phyloP scores from a whole-genome alignment of 2,113 vertebrate genomes.

The Syngnathus scovelli region DNA sequence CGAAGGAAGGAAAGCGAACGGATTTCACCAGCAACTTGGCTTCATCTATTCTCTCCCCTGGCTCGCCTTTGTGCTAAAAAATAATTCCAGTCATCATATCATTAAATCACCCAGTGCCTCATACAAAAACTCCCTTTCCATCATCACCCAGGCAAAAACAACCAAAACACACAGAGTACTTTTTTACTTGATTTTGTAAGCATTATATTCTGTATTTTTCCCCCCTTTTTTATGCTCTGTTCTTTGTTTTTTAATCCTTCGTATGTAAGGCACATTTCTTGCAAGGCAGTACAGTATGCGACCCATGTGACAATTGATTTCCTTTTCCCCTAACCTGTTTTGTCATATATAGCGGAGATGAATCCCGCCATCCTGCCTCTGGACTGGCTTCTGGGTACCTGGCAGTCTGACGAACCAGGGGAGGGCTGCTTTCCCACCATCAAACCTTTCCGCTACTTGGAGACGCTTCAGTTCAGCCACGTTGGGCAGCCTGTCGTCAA shows the following conservation, averaged over 20 bases:
- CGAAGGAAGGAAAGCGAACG: constrained; percentile 39
- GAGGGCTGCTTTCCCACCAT: constrained; percentile 80
- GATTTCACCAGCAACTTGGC: constrained; percentile 60
- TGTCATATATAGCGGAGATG: constrained; percentile 65
- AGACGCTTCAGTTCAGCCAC: constrained; percentile 82
- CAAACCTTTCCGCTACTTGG: constrained; percentile 83
- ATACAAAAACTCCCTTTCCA: neutral
- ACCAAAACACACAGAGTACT: constrained; percentile 29
- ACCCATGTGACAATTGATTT: neutral
- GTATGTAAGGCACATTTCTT: too few species aligned
- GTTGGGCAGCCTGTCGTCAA: constrained; percentile 76
- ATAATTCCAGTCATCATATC: constrained; percentile 32
- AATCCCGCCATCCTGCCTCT: constrained; percentile 77
- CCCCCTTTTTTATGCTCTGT: too few species aligned
- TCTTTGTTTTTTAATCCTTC: too few species aligned
- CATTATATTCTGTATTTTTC: too few species aligned
- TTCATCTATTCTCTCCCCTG: constrained; percentile 68
- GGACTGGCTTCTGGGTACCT: constrained; percentile 91
- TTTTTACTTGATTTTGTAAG: too few species aligned
- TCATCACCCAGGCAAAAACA: constrained; percentile 35
- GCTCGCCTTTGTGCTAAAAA: constrained; percentile 52
- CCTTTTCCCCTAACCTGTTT: neutral
- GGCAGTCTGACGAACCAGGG: constrained; percentile 84
- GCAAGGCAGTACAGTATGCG: neutral
- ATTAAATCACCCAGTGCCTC: constrained; percentile 57